A percentile compares a stretch with the other conserved stretches of the same genome.
Conservation (phyloP, 1,140 invertebrate genomes). For the Temnothorax longispinosus region DNA sequence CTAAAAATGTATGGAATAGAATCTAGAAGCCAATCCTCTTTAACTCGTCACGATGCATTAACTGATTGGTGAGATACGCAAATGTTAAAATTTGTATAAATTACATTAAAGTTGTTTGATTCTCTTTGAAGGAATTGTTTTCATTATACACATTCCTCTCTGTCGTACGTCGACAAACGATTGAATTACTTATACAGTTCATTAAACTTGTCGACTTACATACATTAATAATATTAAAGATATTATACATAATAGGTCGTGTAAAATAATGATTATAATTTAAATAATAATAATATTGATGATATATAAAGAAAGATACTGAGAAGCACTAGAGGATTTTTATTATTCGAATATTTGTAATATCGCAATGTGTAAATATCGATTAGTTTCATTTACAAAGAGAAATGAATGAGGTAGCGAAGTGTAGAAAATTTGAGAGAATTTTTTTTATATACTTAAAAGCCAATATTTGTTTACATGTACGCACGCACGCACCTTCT, state of each 20-base stretch:
- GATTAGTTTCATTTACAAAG: background rate
- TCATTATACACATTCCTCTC: background rate
- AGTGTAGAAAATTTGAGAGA: background rate
- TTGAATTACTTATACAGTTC: constrained; percentile 8
- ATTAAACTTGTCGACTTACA: background rate
- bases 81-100: background rate
- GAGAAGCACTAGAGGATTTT: background rate
- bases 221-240: background rate
- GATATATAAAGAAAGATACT: background rate
- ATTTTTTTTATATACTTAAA: background rate
- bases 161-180: background rate
- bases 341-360: constrained; percentile 16
- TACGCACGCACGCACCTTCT: constrained; percentile 4
- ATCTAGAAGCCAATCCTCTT: background rate
- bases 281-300: background rate
- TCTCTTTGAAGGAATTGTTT: background rate
- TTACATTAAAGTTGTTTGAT: background rate
- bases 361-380: constrained; percentile 25
- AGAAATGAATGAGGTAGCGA: background rate
- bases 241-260: background rate
- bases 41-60: background rate
- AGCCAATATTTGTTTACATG: background rate
- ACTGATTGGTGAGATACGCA: background rate
- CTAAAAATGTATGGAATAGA: background rate
- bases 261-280: constrained; percentile 9